Evolutionary conservation across 2,113 vertebrate genomes (phyloP), one percentile per base, ranked within the genome.

Genomic region (Eulemur rufifrons): DNA sequence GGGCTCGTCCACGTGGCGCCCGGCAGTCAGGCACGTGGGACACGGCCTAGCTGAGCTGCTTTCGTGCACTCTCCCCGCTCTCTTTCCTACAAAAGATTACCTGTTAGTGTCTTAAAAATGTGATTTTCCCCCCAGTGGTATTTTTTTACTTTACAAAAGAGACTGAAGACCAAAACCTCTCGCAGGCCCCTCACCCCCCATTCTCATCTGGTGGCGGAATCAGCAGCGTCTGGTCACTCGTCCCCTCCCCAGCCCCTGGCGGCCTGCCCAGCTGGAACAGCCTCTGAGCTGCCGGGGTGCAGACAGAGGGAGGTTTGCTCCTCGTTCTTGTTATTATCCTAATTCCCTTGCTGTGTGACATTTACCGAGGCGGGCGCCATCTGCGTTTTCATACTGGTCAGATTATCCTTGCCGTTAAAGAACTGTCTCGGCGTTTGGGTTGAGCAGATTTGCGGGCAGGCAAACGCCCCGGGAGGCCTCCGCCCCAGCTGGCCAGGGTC

Each of bases 361-460:
- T 98, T 97, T 97, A 91, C 37, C 94, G 61, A 95, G 64, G 83
- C 29, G 0, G 73, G 9, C 78, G 95, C 89, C 96, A 92, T 96
- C 96, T 95, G 92, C 39, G 9, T 95, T 92, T 95, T 96, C 66
- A 84, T 89, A 81, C 87, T 92, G 92, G 94, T 91, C 96, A 84
- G 94, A 97, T 97, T 95, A 95, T 77, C 64, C 69, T 94, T 89
- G 74, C 88, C 89, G 95, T 89, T 95, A 92, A 96, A 96, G 83
- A 89, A 95, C 61, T 69, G 80, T 34, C 76, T 96, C 0, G 2
- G 78, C 94, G 97, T 97, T 90, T 93, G 73, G 59, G 18, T 64
- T 77, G 86, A 96, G 86, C 77, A 74, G 85, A 97, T 86, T 89
- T 85, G 81, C 17, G 69, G 81, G 63, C 93, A 80, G 66, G 52